phyloP scores from a whole-genome alignment of 2,888 invertebrate genomes.

The Perithous albicinctus region DNA sequence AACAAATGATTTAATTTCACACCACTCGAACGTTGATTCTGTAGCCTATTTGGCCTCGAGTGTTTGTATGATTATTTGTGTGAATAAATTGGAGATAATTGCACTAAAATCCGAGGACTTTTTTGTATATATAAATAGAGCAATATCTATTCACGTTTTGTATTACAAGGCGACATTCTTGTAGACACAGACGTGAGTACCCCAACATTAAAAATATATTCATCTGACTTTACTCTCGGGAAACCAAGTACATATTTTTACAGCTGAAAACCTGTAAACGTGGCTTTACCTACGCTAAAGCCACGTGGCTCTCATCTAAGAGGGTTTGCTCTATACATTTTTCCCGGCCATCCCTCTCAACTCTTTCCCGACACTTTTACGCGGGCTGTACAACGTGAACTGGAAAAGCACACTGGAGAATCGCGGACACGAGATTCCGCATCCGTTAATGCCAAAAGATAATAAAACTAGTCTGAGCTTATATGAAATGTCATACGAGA shows the following conservation, averaged over 20 bases:
- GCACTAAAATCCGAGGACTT: too few species aligned
- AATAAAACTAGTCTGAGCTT: neutral
- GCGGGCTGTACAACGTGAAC: neutral
- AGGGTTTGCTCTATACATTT: conserved; percentile 5
- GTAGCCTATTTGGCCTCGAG: too few species aligned
- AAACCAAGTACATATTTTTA: neutral
- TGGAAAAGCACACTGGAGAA: neutral
- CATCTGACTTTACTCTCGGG: neutral
- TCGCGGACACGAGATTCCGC: neutral
- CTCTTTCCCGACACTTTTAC: neutral
- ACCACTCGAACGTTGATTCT: too few species aligned
- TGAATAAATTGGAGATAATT: too few species aligned
- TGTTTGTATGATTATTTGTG: too few species aligned
- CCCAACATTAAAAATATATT: neutral
- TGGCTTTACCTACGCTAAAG: conserved; percentile 1
- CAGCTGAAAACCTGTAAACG: too few species aligned
- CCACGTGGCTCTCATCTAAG: neutral
- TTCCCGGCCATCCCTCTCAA: neutral
- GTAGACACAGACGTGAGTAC: neutral
- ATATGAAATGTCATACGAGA: neutral
- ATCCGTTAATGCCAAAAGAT: neutral
- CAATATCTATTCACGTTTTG: too few species aligned
- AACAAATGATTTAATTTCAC: too few species aligned
- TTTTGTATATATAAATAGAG: too few species aligned
- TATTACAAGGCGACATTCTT: neutral